A percentile compares a stretch with the other conserved stretches of the same genome.
Conservation (phyloP, 2,888 invertebrate species). For the Nowickia ferox region DNA sequence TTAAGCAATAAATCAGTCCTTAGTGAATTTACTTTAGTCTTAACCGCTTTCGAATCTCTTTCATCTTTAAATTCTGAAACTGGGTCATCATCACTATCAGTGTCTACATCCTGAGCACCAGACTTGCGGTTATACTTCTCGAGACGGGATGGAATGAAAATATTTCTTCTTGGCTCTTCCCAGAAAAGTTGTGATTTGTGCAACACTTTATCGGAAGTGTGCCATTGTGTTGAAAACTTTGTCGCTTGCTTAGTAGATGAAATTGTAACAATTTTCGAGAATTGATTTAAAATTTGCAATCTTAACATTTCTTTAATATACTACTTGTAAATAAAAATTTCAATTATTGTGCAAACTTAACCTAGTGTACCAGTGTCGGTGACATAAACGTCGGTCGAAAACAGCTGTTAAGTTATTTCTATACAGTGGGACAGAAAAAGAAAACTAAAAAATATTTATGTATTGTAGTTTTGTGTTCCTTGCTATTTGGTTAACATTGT, state of each 20-base stretch:
- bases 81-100: slow-evolving; percentile 84
- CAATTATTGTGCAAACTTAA: slow-evolving; percentile 41
- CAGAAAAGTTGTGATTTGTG: background rate
- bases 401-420: slow-evolving; percentile 19
- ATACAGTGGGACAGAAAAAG: background rate
- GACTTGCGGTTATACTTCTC: slow-evolving; percentile 78
- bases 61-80: slow-evolving; percentile 84
- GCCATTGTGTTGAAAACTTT: background rate
- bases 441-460: too few relatives aligned
- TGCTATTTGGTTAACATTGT: too few relatives aligned
- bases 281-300: slow-evolving; percentile 18
- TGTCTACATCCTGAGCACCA: slow-evolving; percentile 63
- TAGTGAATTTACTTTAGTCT: slow-evolving; percentile 86
- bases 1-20: slow-evolving; percentile 89
- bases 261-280: background rate
- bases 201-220: background rate
- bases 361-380: background rate
- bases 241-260: background rate
- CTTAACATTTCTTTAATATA: slow-evolving; percentile 57
- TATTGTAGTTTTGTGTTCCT: too few relatives aligned
- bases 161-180: slow-evolving; percentile 3
- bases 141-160: slow-evolving; percentile 37
- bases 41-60: slow-evolving; percentile 87
- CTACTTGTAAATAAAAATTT: background rate
- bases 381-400: background rate